phyloP scores from a whole-genome alignment of 2,113 vertebrate genomes.

The Gavia stellata region DNA sequence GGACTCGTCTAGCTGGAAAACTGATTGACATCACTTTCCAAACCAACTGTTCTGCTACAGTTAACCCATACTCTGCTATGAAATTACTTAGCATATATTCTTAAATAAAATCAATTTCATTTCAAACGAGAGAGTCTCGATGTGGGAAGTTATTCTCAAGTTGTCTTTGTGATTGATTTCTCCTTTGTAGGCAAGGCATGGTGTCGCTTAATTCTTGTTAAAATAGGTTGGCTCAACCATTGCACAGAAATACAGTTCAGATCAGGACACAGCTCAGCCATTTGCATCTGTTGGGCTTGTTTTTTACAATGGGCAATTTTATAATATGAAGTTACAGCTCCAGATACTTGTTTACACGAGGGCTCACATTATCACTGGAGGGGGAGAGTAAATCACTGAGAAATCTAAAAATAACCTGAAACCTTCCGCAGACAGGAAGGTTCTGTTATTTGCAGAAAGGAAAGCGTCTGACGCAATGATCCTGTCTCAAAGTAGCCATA shows the following conservation, averaged over 20 bases:
- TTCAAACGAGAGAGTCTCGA: background rate
- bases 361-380: background rate
- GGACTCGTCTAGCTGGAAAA: background rate
- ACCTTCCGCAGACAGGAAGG: background rate
- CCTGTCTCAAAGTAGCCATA: background rate
- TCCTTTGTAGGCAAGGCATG: background rate
- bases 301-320: background rate
- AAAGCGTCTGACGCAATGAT: background rate
- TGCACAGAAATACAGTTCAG: background rate
- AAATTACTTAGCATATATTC: background rate
- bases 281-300: background rate
- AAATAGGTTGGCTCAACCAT: background rate
- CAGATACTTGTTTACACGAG: background rate
- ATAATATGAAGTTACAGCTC: background rate
- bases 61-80: background rate
- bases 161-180: rapidly evolving
- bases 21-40: background rate
- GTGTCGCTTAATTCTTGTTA: background rate
- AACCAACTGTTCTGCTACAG: background rate
- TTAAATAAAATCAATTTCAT: background rate
- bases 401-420: background rate
- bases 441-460: background rate
- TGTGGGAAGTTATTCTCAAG: background rate
- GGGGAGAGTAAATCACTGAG: background rate
- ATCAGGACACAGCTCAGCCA: background rate